A percentile compares a stretch with the other conserved stretches of the same genome.
Conservation (phyloP, 2,888 invertebrate genomes). For the Dicyrtomina minuta region DNA sequence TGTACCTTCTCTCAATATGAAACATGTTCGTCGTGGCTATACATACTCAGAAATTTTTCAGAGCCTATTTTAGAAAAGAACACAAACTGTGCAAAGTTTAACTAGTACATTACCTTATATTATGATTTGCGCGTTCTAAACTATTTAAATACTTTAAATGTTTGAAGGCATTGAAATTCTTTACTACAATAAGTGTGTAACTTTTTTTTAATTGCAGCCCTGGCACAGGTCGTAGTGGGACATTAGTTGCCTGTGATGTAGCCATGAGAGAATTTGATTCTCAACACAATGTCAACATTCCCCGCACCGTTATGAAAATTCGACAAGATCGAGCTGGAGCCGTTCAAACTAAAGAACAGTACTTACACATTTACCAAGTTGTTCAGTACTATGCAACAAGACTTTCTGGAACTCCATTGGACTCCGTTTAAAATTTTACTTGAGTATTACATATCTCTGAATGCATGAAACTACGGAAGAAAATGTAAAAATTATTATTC, state of each 20-base stretch:
- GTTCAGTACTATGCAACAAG: conserved; percentile 42
- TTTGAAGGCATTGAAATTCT: background rate
- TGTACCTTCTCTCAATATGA: background rate
- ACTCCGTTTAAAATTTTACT: conserved; percentile 43
- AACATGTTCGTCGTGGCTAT: background rate
- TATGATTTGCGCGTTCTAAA: too few relatives aligned
- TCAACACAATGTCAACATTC: conserved; percentile 77
- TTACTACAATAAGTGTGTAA: background rate
- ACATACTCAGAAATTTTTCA: too few relatives aligned
- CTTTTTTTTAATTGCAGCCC: conserved; percentile 61
- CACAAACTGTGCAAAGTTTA: too few relatives aligned
- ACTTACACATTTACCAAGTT: conserved; percentile 88
- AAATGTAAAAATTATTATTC: background rate
- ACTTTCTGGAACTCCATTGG: conserved; percentile 38
- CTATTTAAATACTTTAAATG: too few relatives aligned
- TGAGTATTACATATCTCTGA: background rate
- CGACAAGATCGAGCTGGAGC: conserved; percentile 85
- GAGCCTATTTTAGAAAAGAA: too few relatives aligned
- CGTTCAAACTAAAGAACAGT: conserved; percentile 88
- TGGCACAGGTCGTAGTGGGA: conserved; percentile 84
- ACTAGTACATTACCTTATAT: too few relatives aligned
- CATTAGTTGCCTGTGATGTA: conserved; percentile 80
- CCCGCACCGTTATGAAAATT: conserved; percentile 78
- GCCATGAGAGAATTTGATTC: conserved; percentile 83
- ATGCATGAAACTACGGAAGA: background rate